These are phyloP conservation scores for Drosophila rellima DNA, from an alignment of 2,888 invertebrate genomes.

Conservation along the genomic window DNA sequence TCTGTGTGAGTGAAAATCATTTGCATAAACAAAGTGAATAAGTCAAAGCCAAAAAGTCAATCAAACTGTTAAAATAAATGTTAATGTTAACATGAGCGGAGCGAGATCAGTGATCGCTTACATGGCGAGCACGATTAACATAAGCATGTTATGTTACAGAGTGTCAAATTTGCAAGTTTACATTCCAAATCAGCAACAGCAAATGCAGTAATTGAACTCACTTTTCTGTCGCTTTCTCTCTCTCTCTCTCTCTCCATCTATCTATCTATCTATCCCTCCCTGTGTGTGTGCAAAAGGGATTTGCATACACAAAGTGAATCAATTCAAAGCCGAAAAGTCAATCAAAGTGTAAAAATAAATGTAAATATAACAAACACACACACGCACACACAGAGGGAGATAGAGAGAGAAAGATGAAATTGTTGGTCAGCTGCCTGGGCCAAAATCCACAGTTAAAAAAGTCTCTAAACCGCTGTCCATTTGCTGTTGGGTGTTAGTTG, in stretches of 20 bases:
- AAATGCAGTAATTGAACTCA: conserved; percentile 48
- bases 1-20: conserved; percentile 36
- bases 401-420: neutral
- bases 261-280: conserved; percentile 12
- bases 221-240: neutral
- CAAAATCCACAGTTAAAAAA: conserved; percentile 19
- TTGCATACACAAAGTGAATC: conserved; percentile 63
- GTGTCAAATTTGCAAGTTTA: too few species aligned
- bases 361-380: conserved; percentile 34
- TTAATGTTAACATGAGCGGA: neutral
- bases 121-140: neutral
- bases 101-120: neutral
- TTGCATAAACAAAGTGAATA: conserved; percentile 62
- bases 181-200: conserved; percentile 28
- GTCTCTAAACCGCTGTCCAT: conserved; percentile 42
- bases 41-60: too few species aligned
- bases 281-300: conserved; percentile 37
- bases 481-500: conserved; percentile 19
- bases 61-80: neutral
- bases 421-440: conserved; percentile 35
- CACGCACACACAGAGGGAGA: too few species aligned
- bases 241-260: neutral
- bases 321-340: conserved; percentile 77
- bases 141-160: too few species aligned
- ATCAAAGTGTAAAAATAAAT: conserved; percentile 67